phyloP scores from a whole-genome alignment of 1,140 invertebrate genomes.

The Nylanderia fulva region DNA sequence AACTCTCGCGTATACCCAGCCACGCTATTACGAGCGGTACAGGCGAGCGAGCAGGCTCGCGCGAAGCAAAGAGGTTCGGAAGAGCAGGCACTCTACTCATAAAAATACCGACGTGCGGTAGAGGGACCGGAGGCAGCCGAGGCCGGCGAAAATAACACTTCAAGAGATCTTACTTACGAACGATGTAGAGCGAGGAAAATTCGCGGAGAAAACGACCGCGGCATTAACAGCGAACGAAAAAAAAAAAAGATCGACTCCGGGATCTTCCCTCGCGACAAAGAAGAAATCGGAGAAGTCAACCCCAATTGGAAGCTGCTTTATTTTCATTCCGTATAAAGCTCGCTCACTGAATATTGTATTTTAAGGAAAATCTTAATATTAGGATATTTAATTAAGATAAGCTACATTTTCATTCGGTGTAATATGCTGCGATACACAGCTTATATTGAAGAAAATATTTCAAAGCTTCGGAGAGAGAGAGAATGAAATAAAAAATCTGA shows the following conservation, averaged over 20 bases:
- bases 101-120: constrained; percentile 76
- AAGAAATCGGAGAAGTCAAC: constrained; percentile 26
- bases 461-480: too few relatives aligned
- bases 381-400: too few relatives aligned
- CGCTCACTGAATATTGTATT: not conserved
- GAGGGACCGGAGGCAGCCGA: constrained; percentile 45
- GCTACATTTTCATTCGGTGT: too few relatives aligned
- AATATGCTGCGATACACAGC: too few relatives aligned
- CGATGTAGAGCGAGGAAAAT: constrained; percentile 70
- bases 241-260: constrained; percentile 35
- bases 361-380: too few relatives aligned
- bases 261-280: constrained; percentile 9
- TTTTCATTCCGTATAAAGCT: constrained; percentile 52
- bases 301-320: constrained; percentile 16
- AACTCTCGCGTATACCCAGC: constrained; percentile 40
- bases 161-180: constrained; percentile 75
- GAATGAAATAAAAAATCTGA: too few relatives aligned
- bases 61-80: constrained; percentile 49
- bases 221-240: constrained; percentile 49
- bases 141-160: constrained; percentile 76
- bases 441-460: too few relatives aligned
- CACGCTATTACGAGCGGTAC: constrained; percentile 46
- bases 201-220: constrained; percentile 58
- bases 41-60: constrained; percentile 41
- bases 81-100: constrained; percentile 75